phyloP scores from a whole-genome alignment of 1,140 invertebrate genomes.

The Scaptodrosophila lebanonensis region DNA sequence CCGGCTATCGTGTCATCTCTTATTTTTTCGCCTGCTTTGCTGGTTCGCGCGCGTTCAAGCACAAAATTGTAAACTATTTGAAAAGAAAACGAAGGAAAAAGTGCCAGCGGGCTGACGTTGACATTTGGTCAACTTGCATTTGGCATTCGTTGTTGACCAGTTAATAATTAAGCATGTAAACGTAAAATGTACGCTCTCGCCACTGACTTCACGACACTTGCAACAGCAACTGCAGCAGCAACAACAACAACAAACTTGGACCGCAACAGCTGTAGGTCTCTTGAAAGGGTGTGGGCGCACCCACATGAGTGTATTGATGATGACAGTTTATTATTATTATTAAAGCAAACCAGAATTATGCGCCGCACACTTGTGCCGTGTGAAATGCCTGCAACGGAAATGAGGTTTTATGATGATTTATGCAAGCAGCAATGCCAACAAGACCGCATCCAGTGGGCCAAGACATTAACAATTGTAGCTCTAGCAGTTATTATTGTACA shows the following conservation, averaged over 20 bases:
- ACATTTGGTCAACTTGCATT: too few species aligned
- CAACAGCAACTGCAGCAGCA: neutral
- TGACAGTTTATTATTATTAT: conserved; percentile 72
- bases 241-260: conserved; percentile 1
- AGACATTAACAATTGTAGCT: conserved; percentile 53
- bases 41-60: too few species aligned
- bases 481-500: conserved; percentile 25
- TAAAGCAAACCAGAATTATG: conserved; percentile 66
- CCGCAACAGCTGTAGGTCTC: conserved; percentile 20
- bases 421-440: conserved; percentile 32
- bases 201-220: neutral
- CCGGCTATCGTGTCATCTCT: too few species aligned
- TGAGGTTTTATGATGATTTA: conserved; percentile 72
- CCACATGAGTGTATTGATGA: conserved; percentile 43
- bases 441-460: conserved; percentile 18
- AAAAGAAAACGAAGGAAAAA: too few species aligned
- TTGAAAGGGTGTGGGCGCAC: too few species aligned
- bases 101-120: too few species aligned
- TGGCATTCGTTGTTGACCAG: too few species aligned
- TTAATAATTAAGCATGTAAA: too few species aligned
- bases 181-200: too few species aligned
- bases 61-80: too few species aligned
- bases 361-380: conserved; percentile 20
- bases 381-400: conserved; percentile 70
- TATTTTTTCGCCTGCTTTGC: too few species aligned